These are phyloP conservation scores for Cataglyphis cursor DNA, from an alignment of 2,888 invertebrate genomes.

Conservation along the genomic window DNA sequence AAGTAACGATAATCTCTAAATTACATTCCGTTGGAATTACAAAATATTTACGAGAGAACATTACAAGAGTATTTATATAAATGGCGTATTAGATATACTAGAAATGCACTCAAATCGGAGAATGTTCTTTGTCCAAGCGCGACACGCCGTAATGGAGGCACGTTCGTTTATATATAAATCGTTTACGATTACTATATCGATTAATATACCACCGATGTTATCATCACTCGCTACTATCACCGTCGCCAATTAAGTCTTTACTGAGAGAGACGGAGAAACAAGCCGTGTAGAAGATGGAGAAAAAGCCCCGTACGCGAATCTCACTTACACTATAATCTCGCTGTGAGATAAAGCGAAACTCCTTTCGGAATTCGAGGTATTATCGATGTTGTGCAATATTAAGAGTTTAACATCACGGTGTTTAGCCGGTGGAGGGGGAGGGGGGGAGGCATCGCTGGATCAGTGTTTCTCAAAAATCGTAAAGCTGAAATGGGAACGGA, in stretches of 20 bases:
- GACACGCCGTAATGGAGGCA: constrained; percentile 27
- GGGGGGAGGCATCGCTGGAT: constrained; percentile 68
- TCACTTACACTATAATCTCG: constrained; percentile 63
- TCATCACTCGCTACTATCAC: constrained; percentile 57
- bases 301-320: constrained; percentile 48
- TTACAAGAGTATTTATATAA: constrained; percentile 1
- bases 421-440: constrained; percentile 47
- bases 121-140: constrained; percentile 26
- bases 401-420: constrained; percentile 75
- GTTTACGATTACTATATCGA: constrained; percentile 13
- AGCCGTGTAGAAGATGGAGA: constrained; percentile 12
- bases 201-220: constrained; percentile 32
- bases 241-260: constrained; percentile 71
- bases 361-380: constrained; percentile 77
- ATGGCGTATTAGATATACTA: constrained; percentile 17
- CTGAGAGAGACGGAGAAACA: constrained; percentile 27
- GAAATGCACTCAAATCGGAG: constrained; percentile 24
- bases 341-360: constrained; percentile 68
- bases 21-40: constrained; percentile 35
- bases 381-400: constrained; percentile 80
- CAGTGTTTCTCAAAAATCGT: constrained; percentile 79
- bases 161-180: constrained; percentile 10
- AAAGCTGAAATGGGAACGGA: not conserved
- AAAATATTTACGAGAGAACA: not conserved
- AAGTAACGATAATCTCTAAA: constrained; percentile 24